Percentiles rank a stretch among this genome's conserved stretches.
Conservation (phyloP, 2,888 invertebrate genomes). For the Aporophyla lueneburgensis region DNA sequence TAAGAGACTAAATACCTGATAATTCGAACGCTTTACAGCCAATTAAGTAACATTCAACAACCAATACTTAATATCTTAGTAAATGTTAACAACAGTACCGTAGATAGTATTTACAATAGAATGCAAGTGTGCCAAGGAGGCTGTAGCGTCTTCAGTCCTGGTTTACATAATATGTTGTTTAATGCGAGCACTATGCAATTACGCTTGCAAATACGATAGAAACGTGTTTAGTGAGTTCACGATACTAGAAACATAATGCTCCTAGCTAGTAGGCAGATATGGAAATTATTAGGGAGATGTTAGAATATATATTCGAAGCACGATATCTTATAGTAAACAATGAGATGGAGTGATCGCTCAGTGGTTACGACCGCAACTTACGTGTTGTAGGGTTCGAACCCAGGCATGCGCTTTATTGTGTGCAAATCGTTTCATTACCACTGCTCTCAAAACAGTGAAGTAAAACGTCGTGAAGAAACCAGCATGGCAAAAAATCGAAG, state of each 20-base stretch:
- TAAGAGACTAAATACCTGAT: not conserved
- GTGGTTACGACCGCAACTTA: too few relatives aligned
- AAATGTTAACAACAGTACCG: slow-evolving; percentile 21
- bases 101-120: slow-evolving; percentile 31
- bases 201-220: slow-evolving; percentile 45
- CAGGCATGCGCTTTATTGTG: too few relatives aligned
- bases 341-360: not conserved
- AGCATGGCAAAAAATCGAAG: too few relatives aligned
- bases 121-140: slow-evolving; percentile 64
- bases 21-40: not conserved
- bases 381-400: too few relatives aligned
- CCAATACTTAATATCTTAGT: not conserved
- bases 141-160: slow-evolving; percentile 56
- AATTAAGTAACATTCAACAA: slow-evolving; percentile 1
- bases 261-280: not conserved
- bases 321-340: not conserved
- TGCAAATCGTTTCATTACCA: too few relatives aligned
- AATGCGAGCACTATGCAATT: slow-evolving; percentile 57
- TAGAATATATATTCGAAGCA: not conserved
- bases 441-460: too few relatives aligned
- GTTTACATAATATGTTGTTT: slow-evolving; percentile 52
- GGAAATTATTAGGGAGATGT: not conserved
- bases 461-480: too few relatives aligned
- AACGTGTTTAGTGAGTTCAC: slow-evolving; percentile 47
- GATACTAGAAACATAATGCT: slow-evolving; percentile 20